These are phyloP conservation scores for Conus ventricosus DNA, from an alignment of 1,140 invertebrate genomes.

Conservation along the genomic window DNA sequence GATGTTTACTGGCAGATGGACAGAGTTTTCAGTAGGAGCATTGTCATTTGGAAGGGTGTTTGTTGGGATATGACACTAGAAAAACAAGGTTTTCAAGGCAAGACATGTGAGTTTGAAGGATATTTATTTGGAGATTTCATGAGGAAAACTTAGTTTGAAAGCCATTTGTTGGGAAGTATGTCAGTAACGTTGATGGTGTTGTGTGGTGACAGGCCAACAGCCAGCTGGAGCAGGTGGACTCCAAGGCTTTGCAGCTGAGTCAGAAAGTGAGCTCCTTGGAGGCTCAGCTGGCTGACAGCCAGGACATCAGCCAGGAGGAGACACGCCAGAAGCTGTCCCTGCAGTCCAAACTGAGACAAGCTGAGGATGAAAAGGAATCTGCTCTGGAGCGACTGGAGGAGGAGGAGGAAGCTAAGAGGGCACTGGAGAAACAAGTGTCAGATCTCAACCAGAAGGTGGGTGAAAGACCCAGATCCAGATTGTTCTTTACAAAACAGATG, in stretches of 20 bases:
- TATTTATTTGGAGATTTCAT: too few species aligned
- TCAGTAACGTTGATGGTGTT: too few species aligned
- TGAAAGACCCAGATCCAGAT: too few species aligned
- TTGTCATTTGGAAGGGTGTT: too few species aligned
- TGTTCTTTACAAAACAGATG: too few species aligned
- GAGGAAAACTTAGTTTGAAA: too few species aligned
- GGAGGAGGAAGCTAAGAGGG: conserved; percentile 92
- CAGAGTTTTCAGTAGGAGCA: too few species aligned
- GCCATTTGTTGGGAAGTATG: too few species aligned
- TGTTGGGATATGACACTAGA: too few species aligned
- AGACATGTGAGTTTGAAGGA: too few species aligned
- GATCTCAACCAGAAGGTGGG: conserved; percentile 65
- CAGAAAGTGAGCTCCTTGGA: conserved; percentile 81
- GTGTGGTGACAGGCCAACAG: conserved; percentile 30
- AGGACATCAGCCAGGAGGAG: conserved; percentile 92
- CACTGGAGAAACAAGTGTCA: conserved; percentile 88
- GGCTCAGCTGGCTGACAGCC: conserved; percentile 87
- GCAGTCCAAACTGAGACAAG: conserved; percentile 89
- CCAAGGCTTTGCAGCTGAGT: conserved; percentile 58
- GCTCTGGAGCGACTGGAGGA: conserved; percentile 95
- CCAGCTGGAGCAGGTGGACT: conserved; percentile 67
- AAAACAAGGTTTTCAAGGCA: too few species aligned
- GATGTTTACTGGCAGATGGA: too few species aligned
- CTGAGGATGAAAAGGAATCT: conserved; percentile 91
- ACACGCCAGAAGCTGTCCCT: conserved; percentile 93